phyloP scores from a whole-genome alignment of 2,888 invertebrate species.

The Ecliptopera silaceata region DNA sequence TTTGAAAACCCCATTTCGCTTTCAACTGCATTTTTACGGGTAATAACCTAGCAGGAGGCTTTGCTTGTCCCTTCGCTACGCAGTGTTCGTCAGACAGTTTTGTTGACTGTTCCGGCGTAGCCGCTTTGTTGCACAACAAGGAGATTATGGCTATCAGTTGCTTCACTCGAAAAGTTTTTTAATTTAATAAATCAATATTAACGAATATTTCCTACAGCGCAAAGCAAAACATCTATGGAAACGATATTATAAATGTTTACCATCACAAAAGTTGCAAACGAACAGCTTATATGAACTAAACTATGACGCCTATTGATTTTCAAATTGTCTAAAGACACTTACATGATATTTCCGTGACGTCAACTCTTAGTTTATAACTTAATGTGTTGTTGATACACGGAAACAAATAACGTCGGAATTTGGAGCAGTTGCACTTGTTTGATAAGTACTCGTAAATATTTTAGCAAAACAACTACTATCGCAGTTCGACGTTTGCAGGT shows the following conservation, averaged over 20 bases:
- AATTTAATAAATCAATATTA: no score
- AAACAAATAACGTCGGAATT: not conserved
- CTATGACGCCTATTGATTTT: no score
- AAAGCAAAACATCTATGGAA: no score
- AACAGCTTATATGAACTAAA: no score
- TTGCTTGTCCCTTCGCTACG: not conserved
- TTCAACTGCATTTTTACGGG: conserved; percentile 10
- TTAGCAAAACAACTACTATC: conserved; percentile 42
- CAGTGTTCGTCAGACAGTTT: not conserved
- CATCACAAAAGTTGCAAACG: no score
- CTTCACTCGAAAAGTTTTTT: no score
- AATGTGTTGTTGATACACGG: no score
- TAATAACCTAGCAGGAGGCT: not conserved
- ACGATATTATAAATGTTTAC: no score
- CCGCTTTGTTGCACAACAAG: not conserved
- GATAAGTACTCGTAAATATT: conserved; percentile 35
- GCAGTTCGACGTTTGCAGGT: conserved; percentile 45
- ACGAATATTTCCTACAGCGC: no score
- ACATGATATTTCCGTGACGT: no score
- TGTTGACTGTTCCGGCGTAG: not conserved
- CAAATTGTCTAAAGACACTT: no score
- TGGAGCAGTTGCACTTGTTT: conserved; percentile 1
- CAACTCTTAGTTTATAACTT: not conserved
- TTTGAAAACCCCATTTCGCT: conserved; percentile 19
- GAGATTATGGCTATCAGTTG: not conserved